A percentile compares a stretch with the other conserved stretches of the same genome.
Conservation (phyloP, 2,888 invertebrate species). For the Apotomis capreana region DNA sequence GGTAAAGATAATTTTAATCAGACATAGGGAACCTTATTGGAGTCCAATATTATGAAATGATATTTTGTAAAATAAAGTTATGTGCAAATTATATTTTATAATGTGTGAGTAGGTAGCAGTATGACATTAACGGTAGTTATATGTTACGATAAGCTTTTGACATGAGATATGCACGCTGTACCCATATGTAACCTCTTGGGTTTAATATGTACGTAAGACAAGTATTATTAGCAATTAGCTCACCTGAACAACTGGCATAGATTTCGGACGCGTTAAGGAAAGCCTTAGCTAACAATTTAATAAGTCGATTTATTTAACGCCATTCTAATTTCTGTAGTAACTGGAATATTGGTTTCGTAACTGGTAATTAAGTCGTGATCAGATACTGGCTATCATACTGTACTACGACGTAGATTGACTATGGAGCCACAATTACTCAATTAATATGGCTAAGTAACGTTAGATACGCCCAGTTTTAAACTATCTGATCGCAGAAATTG, state of each 20-base stretch:
- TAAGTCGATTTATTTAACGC: slow-evolving; percentile 35
- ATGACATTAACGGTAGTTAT: too few relatives aligned
- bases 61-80: too few relatives aligned
- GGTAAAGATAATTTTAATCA: too few relatives aligned
- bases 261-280: slow-evolving; percentile 27
- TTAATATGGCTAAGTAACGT: slow-evolving; percentile 55
- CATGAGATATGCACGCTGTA: too few relatives aligned
- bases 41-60: too few relatives aligned
- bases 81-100: too few relatives aligned
- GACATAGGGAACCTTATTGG: too few relatives aligned
- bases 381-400: slow-evolving; percentile 54
- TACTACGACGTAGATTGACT: slow-evolving; percentile 61
- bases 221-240: background rate
- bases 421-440: slow-evolving; percentile 57
- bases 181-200: too few relatives aligned
- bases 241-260: slow-evolving; percentile 4
- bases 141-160: too few relatives aligned
- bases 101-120: too few relatives aligned
- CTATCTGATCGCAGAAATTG: background rate
- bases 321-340: slow-evolving; percentile 36
- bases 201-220: too few relatives aligned
- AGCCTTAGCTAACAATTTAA: slow-evolving; percentile 29
- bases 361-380: slow-evolving; percentile 59
- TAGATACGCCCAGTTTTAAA: slow-evolving; percentile 10
- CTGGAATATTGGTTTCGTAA: slow-evolving; percentile 44